These are phyloP conservation scores for Proterorhinus semilunaris DNA, from an alignment of 2,113 vertebrate species.

Conservation along the genomic window DNA sequence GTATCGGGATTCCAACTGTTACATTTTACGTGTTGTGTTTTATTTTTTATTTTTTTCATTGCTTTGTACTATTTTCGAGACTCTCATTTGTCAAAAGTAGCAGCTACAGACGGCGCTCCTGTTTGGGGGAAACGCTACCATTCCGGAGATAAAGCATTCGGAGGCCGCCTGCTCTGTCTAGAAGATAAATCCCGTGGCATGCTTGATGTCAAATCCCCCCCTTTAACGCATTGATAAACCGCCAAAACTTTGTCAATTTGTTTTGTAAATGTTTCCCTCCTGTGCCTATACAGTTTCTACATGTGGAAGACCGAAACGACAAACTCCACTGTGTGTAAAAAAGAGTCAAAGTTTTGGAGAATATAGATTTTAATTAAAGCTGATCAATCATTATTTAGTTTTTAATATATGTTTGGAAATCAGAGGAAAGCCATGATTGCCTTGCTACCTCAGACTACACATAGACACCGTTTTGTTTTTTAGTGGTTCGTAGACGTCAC, in stretches of 20 bases:
- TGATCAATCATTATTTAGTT: slow-evolving; percentile 68
- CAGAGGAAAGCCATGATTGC: slow-evolving; percentile 96
- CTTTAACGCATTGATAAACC: slow-evolving; percentile 58
- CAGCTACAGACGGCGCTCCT: slow-evolving; percentile 40
- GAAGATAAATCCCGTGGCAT: slow-evolving; percentile 49
- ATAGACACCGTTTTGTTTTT: slow-evolving; percentile 76
- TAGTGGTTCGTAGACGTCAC: slow-evolving; percentile 78
- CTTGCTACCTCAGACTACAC: slow-evolving; percentile 97
- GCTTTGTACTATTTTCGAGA: slow-evolving; percentile 64
- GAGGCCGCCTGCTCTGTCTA: slow-evolving; percentile 36
- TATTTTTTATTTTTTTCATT: slow-evolving; percentile 59
- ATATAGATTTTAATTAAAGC: slow-evolving; percentile 57
- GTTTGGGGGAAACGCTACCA: slow-evolving; percentile 30
- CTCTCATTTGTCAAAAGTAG: slow-evolving; percentile 52
- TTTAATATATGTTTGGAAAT: slow-evolving; percentile 80
- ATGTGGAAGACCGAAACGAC: slow-evolving; percentile 38
- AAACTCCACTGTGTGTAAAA: slow-evolving; percentile 49
- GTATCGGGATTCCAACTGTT: slow-evolving; percentile 72
- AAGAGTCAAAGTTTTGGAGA: slow-evolving; percentile 41
- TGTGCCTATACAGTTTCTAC: slow-evolving; percentile 80
- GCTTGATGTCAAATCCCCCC: slow-evolving; percentile 64
- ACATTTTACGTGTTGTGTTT: slow-evolving; percentile 32
- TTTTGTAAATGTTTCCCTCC: slow-evolving; percentile 60
- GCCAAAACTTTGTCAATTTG: slow-evolving; percentile 48
- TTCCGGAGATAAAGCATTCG: slow-evolving; percentile 11